Evolutionary conservation across 2,797 vertebrate genomes (phyloP).

Genomic region (Muraenolepis orangiensis): DNA sequence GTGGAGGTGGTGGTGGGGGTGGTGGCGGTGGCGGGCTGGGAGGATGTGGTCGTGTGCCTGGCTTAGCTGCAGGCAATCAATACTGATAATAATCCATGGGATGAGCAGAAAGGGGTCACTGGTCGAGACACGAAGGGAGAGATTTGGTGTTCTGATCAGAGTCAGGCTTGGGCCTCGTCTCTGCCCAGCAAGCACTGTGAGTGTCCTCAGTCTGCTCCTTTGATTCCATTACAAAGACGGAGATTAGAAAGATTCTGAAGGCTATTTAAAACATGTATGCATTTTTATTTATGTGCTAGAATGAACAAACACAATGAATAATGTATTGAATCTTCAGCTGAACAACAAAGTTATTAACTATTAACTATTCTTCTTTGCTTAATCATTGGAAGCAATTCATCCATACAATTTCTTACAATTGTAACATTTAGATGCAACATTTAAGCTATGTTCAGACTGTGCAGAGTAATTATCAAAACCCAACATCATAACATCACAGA

Average conservation of each 20-base stretch:
- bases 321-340: not conserved
- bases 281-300: not conserved
- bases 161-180: slow-evolving; percentile 37
- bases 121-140: slow-evolving; percentile 52
- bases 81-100: slow-evolving; percentile 63
- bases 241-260: not conserved
- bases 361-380: no score
- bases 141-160: slow-evolving; percentile 39
- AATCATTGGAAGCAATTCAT: not conserved
- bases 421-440: no score
- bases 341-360: not conserved
- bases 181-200: not conserved
- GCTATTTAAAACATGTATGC: not conserved
- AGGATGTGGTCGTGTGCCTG: no score
- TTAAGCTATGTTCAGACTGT: no score
- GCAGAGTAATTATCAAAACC: not conserved
- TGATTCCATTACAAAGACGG: not conserved
- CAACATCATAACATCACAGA: not conserved
- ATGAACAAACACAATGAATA: not conserved
- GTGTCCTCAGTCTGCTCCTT: not conserved
- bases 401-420: no score
- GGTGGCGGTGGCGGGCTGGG: no score
- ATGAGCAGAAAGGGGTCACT: slow-evolving; percentile 65
- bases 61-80: slow-evolving; percentile 67
- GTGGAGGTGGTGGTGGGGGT: not conserved